Evolutionary conservation across 2,888 invertebrate species (phyloP).

Genomic region (Mystacides longicornis): DNA sequence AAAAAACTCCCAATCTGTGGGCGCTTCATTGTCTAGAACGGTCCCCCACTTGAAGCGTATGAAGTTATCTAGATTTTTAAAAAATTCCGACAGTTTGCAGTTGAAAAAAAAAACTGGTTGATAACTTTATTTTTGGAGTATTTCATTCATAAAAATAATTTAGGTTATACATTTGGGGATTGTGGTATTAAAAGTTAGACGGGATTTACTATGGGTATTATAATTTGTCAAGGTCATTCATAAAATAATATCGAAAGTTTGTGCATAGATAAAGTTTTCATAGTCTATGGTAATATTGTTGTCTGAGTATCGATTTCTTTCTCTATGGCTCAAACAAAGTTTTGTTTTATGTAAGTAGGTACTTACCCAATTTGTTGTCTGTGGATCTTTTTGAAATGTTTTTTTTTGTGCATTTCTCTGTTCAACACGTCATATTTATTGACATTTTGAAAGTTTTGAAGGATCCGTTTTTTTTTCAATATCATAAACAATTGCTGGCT

Average conservation of each 20-base stretch:
- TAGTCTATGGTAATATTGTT: not conserved
- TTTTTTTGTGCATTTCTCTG: too few species aligned
- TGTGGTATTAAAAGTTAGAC: not conserved
- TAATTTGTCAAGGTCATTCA: slow-evolving; percentile 6
- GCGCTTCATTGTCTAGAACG: not conserved
- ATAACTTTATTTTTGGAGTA: slow-evolving; percentile 12
- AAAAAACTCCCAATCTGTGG: too few species aligned
- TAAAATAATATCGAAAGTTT: slow-evolving; percentile 1
- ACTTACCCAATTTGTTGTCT: too few species aligned
- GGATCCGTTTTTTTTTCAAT: too few species aligned
- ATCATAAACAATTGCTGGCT: too few species aligned
- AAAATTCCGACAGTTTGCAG: slow-evolving; percentile 11
- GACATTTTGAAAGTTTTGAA: too few species aligned
- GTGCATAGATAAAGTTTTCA: slow-evolving; percentile 4
- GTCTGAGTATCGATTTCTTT: not conserved
- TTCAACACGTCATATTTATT: too few species aligned
- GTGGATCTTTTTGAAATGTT: too few species aligned
- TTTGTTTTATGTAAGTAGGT: too few species aligned
- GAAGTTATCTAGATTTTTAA: slow-evolving; percentile 10
- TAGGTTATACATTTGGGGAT: slow-evolving; percentile 5
- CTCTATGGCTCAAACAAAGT: not conserved
- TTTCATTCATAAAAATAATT: slow-evolving; percentile 10
- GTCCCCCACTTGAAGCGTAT: not conserved
- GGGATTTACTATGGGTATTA: not conserved
- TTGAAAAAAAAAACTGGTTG: slow-evolving; percentile 2